Evolutionary conservation across 1,140 invertebrate species (phyloP), one percentile per base, ranked within the genome.

Genomic region (Temnothorax curvispinosus): DNA sequence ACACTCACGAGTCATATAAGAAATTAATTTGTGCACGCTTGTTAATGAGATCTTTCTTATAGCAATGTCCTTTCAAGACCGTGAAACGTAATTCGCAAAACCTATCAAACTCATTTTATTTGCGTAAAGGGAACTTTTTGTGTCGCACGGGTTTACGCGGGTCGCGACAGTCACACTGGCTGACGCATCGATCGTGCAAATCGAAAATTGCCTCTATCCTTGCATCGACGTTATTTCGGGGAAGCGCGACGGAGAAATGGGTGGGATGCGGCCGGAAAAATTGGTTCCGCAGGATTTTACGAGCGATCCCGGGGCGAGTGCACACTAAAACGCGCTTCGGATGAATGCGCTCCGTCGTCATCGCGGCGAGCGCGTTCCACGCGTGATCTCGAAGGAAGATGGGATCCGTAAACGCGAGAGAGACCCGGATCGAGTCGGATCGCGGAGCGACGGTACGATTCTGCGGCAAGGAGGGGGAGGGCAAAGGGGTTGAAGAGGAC

Each of bases 171-270:
- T 58, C 38, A 44, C 38, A n/a, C 80, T 32, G 38, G 27, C 38
- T 62, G 58, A 67, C 32, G 77, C n/a, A 69, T 80, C 54, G 56
- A 84, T 84, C 69, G 80, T 56, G 41, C 80, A 54, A 60, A 60
- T 84, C 80, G 80, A 84, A 75, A 75, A 84, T 75, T 84, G 69
- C 38, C 69, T 60, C 80, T 62, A 84, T 84, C 50, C 80, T 84
- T 75, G 80, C 80, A 75, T 75, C 80, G 69, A 84, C 54, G 80
- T 84, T 84, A 75, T 75, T 84, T 84, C 80, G 69, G 56, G 41
- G 11, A 74, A 72, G 52, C 65, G 38, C 52, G 67, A 11, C 54
- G 54, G 69, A 47, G 80, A 41, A 35, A 82, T 13, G 67, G 52
- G 15, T 9, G 64, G 52, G 27, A n/a, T 41, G 65, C 64, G 38